Base-by-base conservation (phyloP, 2,888 invertebrate species). In the Exocentrus adspersus region DNA sequence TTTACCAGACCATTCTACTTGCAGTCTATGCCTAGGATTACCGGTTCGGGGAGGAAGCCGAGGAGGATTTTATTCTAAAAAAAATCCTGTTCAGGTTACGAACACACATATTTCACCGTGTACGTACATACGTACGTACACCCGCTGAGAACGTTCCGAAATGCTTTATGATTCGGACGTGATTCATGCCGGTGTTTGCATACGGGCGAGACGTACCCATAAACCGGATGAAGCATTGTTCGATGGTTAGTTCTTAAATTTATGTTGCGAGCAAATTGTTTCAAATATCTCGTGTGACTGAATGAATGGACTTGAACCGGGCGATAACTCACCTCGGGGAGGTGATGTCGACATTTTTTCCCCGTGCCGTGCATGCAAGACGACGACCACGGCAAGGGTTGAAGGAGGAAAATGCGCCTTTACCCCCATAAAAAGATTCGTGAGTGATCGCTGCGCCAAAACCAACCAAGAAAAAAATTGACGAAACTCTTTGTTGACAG, bases 101-200 rank as follows among this genome's bases (percentile, higher is more conserved):
- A 37, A 37, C 32, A 12, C n/a, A 5, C 3, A 37, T 37, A 37
- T n/a, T 37, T 28, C 28, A 16, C 48, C 28, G 28, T 28, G 20
- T 41, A 41, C 3, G 17, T 53, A 43, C 43, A n/a, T 43, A 43
- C 30, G 30, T 46, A 46, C 46, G 10, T 46, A 24, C 24, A 32
- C 57, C 45, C 57, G 57, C 57, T 57, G 57, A 46, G 57, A 57
- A 32, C 57, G 17, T 32, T 46, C 46, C 65, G 66, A 69, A 71
- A 74, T 74, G 75, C 70, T 75, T 75, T 73, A 75, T 75, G 74
- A 70, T 60, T 71, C 72, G 76, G 68, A 62, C 68, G 72, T 76
- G 76, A 76, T 76, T 76, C 73, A 76, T 68, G 62, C 67, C 64
- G 56, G 59, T 73, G 74, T 76, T 74, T 74, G 74, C 73, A 74